These are phyloP conservation scores for Ischnus inquisitorius DNA, from an alignment of 2,888 invertebrate species.

Conservation along the genomic window DNA sequence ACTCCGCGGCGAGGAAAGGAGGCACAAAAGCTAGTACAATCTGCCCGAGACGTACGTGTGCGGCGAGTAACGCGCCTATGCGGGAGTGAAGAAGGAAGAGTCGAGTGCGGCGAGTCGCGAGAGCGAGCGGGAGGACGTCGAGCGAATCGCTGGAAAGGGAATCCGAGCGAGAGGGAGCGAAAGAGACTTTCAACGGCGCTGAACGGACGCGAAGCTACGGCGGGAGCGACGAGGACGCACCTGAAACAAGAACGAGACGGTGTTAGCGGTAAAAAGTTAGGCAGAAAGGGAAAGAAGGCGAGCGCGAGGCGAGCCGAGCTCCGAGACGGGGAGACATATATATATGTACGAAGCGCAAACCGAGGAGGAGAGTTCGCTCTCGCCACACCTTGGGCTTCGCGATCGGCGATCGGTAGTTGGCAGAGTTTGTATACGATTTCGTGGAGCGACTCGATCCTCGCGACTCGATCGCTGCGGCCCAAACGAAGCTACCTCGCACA, in stretches of 20 bases:
- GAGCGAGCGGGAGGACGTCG: conserved; percentile 35
- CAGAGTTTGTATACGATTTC: conserved; percentile 72
- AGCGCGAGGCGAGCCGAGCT: conserved; percentile 6
- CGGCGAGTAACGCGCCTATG: too few relatives aligned
- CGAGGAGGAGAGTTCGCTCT: conserved; percentile 66
- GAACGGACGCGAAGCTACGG: conserved; percentile 17
- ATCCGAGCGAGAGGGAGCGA: conserved; percentile 56
- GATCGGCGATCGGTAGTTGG: conserved; percentile 72
- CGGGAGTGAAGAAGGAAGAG: conserved; percentile 66
- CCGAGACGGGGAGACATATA: conserved; percentile 25
- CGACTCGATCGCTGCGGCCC: too few relatives aligned
- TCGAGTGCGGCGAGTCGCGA: conserved; percentile 1
- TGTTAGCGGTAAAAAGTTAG: conserved; percentile 54
- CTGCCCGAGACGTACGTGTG: neutral
- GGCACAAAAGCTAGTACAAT: too few relatives aligned
- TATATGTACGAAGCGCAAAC: conserved; percentile 64
- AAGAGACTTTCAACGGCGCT: conserved; percentile 43
- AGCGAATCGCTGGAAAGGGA: conserved; percentile 58
- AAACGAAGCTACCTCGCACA: too few relatives aligned
- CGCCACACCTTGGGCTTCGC: conserved; percentile 80
- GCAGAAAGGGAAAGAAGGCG: conserved; percentile 42
- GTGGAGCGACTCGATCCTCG: conserved; percentile 33
- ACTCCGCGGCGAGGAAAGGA: too few relatives aligned
- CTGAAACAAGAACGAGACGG: conserved; percentile 49
- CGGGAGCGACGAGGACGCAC: conserved; percentile 15